Base-by-base conservation (phyloP, 2,888 invertebrate genomes). In the Graphium colonna region DNA sequence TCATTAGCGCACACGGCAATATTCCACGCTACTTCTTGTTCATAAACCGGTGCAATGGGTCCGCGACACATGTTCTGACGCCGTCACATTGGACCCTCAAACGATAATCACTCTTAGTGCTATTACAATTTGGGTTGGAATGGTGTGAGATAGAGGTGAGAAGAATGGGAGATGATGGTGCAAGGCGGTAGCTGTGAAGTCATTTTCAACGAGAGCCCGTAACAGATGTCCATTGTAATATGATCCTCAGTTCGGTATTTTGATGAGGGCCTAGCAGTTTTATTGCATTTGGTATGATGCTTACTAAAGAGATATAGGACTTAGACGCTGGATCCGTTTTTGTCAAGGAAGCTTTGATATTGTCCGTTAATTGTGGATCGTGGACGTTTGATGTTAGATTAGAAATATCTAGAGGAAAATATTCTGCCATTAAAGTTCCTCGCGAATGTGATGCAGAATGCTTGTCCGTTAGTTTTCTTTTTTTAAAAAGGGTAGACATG, bases 1-100 rank as follows among this genome's bases (percentile, higher is more conserved):
- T 87, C 88, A 88, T 88, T 88, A 88, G 85, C 73, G 81, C 75
- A 74, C 77, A 78, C 78, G 85, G 80, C 82, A 85, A 88, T 88
- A 88, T 86, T 88, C 88, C 87, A 87, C 88, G 88, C 75, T 84
- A 75, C 68, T 86, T 88, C 84, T 87, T 86, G 76, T 65, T 42
- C 60, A 63, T 61, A 64, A 68, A 68, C 68, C 68, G 68, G 68
- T 67, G 66, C 60, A 55, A 63, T 63, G 66, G 62, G 21, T 52
- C 52, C 42, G 52, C 60, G 53, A 54, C 59, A 56, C 56, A 40
- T 44, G 47, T 60, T 55, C 38, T 38, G 50, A 57, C 51, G 42
- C 54, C 46, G 28, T 42, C 52, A 43, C 41, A 4, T 9, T 10
- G 42, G 15, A 8, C 7, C 1, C 17, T 1, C 51, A 54, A 9